Evolutionary conservation across 2,888 invertebrate genomes (phyloP).

Genomic region (Schizaphis graminum): DNA sequence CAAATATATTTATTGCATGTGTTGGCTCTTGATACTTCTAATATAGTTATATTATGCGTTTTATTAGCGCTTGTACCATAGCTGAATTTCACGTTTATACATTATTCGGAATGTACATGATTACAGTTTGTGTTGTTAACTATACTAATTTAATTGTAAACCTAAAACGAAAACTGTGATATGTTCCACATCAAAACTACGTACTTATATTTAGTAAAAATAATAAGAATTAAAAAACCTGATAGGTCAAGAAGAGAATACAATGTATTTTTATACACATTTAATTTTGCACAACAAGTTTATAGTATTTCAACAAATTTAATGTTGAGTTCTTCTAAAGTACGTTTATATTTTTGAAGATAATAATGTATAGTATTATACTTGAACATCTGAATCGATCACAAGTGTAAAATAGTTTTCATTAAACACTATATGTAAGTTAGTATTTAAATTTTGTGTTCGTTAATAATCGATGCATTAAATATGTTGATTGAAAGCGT

Average conservation of each 20-base stretch:
- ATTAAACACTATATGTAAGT: neutral
- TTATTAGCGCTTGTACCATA: neutral
- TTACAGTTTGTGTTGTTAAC: neutral
- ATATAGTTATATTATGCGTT: neutral
- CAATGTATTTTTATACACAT: neutral
- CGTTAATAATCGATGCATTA: neutral
- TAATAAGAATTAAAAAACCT: neutral
- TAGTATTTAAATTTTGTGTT: neutral
- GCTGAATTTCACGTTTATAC: neutral
- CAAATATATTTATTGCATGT: neutral
- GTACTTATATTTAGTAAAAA: neutral
- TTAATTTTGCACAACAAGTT: neutral
- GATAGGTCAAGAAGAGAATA: neutral
- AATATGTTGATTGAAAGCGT: conserved; percentile 1
- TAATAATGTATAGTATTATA: neutral
- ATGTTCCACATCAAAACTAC: neutral
- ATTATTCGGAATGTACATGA: neutral
- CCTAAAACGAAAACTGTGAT: neutral
- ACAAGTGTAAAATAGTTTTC: neutral
- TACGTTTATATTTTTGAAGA: neutral
- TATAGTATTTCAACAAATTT: neutral
- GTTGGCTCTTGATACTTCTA: neutral
- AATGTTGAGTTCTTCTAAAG: neutral
- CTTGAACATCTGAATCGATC: neutral
- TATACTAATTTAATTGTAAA: neutral